Conservation (phyloP, 2,113 vertebrate species). For the Engystomops pustulosus region DNA sequence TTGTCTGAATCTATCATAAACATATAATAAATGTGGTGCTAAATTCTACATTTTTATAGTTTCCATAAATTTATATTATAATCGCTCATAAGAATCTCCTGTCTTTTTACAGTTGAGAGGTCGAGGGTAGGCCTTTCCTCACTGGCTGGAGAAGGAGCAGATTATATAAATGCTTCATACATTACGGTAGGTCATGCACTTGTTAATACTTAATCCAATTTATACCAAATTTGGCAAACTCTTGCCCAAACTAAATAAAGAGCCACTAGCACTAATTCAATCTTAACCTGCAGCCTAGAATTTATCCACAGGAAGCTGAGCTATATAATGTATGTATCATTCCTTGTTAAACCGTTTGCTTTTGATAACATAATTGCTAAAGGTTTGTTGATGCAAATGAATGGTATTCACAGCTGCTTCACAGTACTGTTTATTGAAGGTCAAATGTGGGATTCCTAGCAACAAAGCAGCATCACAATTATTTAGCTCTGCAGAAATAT, state of each 20-base stretch:
- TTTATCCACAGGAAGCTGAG: too few species aligned
- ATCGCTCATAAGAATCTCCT: too few species aligned
- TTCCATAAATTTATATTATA: too few species aligned
- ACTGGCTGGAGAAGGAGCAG: conserved; percentile 79
- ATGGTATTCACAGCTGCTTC: not conserved
- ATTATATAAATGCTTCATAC: conserved; percentile 94
- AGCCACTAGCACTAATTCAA: not conserved
- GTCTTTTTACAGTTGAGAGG: conserved; percentile 79
- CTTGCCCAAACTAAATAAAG: not conserved
- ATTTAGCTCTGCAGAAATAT: not conserved
- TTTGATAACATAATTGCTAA: not conserved
- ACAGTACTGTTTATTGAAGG: conserved; percentile 17
- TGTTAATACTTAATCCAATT: not conserved
- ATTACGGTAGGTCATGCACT: conserved; percentile 77
- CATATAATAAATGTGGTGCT: too few species aligned
- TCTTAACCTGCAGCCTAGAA: too few species aligned
- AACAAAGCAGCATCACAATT: not conserved
- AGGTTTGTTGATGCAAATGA: conserved; percentile 8
- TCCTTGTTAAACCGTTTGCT: not conserved
- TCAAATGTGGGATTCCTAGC: conserved; percentile 5
- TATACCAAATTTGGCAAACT: not conserved
- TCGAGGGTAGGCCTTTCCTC: conserved; percentile 85
- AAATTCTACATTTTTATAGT: too few species aligned
- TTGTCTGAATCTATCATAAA: too few species aligned
- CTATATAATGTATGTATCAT: not conserved